Base-by-base conservation (phyloP, 2,888 invertebrate genomes). In the Trissoscelio sp. region DNA sequence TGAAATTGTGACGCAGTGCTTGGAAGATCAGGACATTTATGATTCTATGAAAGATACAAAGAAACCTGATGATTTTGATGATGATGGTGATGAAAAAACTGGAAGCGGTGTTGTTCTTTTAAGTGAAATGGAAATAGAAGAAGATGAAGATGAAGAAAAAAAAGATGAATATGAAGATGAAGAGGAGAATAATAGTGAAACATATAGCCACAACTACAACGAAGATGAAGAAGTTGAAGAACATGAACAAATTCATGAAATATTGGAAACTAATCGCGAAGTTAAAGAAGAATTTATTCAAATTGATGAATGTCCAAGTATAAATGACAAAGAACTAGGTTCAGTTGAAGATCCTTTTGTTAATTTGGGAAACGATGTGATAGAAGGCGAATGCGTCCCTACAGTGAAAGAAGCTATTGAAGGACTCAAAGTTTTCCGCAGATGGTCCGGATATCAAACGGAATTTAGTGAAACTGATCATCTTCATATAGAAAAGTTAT, bases 401-500 rank as follows among this genome's bases (percentile, higher is more conserved):
- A 39, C 16, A 11, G 16, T 28, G 3, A 53, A 42, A 16, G 53
- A 67, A 42, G 66, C 66, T 39, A 18, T 67, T 7, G 14, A 51
- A 12, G 53, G 66, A 16, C 18, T 67, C 0, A 24, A 16, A 4
- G 1, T 28, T 4, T 67, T 67, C 16, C 53, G 39, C 9, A 39
- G 18, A 39, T 67, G 66, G 66, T 67, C 24, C 22, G 11, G 53
- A 53, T 39, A 3, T 24, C 37, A 22, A 37, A 9, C 39, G 3
- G 53, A 67, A 3, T 55, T 28, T 18, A n/a, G 20, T 9, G n/a
- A 44, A 31, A 18, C 31, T 7, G 22, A 66, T 22, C 51, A 37
- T 48, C 48, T 22, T 20, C 14, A 37, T 51, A n/a, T 66, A n/a
- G 1, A 66, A 11, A 48, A 66, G 37, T 24, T 66, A 7, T n/a